Evolutionary conservation across 2,113 vertebrate species (phyloP).

Genomic region (Protobothrops mucrosquamatus): DNA sequence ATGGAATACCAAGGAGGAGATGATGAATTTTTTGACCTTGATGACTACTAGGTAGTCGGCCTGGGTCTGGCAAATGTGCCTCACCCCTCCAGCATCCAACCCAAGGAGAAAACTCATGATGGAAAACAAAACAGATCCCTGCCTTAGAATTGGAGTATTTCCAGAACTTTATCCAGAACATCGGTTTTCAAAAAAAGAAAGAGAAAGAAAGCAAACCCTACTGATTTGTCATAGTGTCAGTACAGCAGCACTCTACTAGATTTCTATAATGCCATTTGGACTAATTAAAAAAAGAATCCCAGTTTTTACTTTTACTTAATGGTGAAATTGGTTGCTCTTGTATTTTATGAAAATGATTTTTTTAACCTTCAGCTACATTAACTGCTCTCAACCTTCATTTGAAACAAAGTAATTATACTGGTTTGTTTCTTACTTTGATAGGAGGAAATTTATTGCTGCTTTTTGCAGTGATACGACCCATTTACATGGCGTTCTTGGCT

Average conservation of each 20-base stretch:
- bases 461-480: constrained; percentile 75
- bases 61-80: constrained; percentile 85
- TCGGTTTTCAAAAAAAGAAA: constrained; percentile 83
- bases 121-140: constrained; percentile 85
- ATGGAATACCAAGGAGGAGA: constrained; percentile 99
- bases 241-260: constrained; percentile 84
- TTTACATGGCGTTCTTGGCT: constrained; percentile 82
- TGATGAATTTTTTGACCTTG: constrained; percentile 99
- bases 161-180: constrained; percentile 82
- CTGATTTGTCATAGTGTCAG: constrained; percentile 89
- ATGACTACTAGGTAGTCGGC: constrained; percentile 99
- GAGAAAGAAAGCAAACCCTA: constrained; percentile 70
- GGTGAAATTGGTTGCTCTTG: constrained; percentile 91
- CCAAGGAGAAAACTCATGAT: constrained; percentile 81
- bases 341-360: constrained; percentile 98
- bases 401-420: constrained; percentile 74
- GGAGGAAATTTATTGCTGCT: constrained; percentile 70
- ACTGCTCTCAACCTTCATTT: constrained; percentile 84
- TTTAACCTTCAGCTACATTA: constrained; percentile 97
- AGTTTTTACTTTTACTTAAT: constrained; percentile 93
- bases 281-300: constrained; percentile 81
- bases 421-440: constrained; percentile 79
- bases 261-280: constrained; percentile 81
- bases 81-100: constrained; percentile 85
- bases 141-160: constrained; percentile 97